Evolutionary conservation across 2,888 invertebrate species (phyloP).

Genomic region (Apotomis capreana): DNA sequence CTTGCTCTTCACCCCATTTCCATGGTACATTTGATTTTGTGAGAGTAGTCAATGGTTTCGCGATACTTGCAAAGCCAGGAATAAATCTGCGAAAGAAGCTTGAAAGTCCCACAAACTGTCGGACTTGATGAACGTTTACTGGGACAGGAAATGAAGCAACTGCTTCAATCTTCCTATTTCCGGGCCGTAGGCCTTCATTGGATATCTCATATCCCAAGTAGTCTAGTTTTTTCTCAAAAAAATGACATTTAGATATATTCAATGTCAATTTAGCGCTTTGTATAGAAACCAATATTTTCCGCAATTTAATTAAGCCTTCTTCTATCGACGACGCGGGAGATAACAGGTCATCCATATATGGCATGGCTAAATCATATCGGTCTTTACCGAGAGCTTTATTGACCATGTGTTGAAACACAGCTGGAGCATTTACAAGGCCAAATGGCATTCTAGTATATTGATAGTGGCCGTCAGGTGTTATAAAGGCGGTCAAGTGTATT

Average conservation of each 20-base stretch:
- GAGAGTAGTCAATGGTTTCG: conserved; percentile 1
- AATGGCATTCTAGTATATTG: conserved; percentile 11
- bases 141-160: conserved; percentile 8
- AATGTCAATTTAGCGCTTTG: conserved; percentile 41
- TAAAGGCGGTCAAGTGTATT: no score
- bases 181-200: background rate
- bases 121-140: conserved; percentile 1
- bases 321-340: conserved; percentile 44
- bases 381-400: conserved; percentile 40
- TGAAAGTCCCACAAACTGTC: conserved; percentile 15
- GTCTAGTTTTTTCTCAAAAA: conserved; percentile 9
- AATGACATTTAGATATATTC: conserved; percentile 32
- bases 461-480: no score
- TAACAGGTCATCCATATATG: conserved; percentile 53
- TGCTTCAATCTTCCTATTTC: conserved; percentile 15
- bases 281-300: conserved; percentile 37
- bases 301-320: conserved; percentile 38
- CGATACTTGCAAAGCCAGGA: conserved; percentile 4
- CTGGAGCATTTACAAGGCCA: conserved; percentile 50
- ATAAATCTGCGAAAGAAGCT: conserved; percentile 28
- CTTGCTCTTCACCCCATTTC: conserved; percentile 7
- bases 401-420: conserved; percentile 51
- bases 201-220: conserved; percentile 17
- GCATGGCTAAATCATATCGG: conserved; percentile 34
- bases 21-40: conserved; percentile 4